Conservation (phyloP, 2,797 vertebrate species). For the Lateolabrax maculatus region DNA sequence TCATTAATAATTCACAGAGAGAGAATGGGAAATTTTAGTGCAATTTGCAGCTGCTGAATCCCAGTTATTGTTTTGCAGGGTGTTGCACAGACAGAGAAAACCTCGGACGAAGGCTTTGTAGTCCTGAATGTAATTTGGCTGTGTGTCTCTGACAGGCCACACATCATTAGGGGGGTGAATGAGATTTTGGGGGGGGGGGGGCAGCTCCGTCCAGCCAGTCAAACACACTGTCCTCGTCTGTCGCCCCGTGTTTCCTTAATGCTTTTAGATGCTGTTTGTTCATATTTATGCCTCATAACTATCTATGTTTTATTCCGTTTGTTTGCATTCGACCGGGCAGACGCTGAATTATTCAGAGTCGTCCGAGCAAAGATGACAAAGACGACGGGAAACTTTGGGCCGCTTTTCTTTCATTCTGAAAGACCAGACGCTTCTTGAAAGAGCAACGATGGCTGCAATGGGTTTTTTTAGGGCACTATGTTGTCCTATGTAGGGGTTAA, state of each 20-base stretch:
- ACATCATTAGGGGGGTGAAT: slow-evolving; percentile 64
- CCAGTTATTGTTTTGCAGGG: slow-evolving; percentile 78
- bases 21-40: slow-evolving; percentile 79
- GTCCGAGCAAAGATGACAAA: slow-evolving; percentile 62
- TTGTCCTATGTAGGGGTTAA: no score
- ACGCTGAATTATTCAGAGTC: slow-evolving; percentile 75
- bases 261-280: slow-evolving; percentile 76
- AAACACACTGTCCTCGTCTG: slow-evolving; percentile 68
- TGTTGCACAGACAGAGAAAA: slow-evolving; percentile 65
- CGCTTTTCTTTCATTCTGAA: slow-evolving; percentile 28
- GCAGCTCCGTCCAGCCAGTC: slow-evolving; percentile 64
- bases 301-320: slow-evolving; percentile 78
- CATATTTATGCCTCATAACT: slow-evolving; percentile 74
- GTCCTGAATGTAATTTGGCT: slow-evolving; percentile 76
- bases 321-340: slow-evolving; percentile 67
- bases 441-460: not conserved
- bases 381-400: slow-evolving; percentile 62
- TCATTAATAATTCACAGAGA: slow-evolving; percentile 84
- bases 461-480: slow-evolving; percentile 9
- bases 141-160: slow-evolving; percentile 69
- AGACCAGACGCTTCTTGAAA: slow-evolving; percentile 35
- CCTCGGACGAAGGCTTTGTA: slow-evolving; percentile 73
- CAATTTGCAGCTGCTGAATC: slow-evolving; percentile 83
- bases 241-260: slow-evolving; percentile 64
- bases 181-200: not conserved